These are phyloP conservation scores for Tetramorium alpestre DNA, from an alignment of 1,140 invertebrate genomes.

Conservation along the genomic window DNA sequence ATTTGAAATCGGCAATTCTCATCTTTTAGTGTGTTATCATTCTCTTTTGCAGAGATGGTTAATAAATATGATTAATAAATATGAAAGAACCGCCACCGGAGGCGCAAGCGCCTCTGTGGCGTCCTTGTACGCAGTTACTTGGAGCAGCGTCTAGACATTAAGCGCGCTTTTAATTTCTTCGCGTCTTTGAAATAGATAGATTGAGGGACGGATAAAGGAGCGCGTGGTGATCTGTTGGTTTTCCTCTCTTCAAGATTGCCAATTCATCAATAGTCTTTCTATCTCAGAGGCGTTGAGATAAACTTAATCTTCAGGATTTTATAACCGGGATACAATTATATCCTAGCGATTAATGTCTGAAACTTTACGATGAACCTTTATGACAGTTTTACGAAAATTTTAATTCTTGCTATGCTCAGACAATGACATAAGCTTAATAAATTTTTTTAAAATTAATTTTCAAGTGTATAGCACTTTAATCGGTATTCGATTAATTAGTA, in stretches of 20 bases:
- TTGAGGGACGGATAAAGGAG: neutral
- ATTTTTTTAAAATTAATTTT: neutral
- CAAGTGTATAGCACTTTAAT: neutral
- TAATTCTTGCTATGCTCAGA: neutral
- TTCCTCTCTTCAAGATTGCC: neutral
- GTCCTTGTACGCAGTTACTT: constrained; percentile 2
- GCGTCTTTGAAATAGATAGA: neutral
- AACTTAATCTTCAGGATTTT: constrained; percentile 1
- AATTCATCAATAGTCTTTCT: neutral
- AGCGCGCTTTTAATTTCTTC: constrained; percentile 28
- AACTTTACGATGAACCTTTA: neutral
- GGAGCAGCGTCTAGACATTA: constrained; percentile 10
- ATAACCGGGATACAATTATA: neutral
- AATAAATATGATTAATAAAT: neutral
- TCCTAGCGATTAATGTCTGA: neutral
- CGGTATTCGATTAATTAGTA: neutral
- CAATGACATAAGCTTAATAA: neutral
- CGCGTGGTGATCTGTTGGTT: neutral
- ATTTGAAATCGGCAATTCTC: neutral
- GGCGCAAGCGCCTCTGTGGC: neutral
- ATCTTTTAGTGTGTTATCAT: neutral
- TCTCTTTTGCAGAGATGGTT: neutral
- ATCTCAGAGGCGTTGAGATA: neutral
- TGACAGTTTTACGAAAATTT: neutral
- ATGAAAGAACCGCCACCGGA: neutral